These are phyloP conservation scores for Amazona finschi DNA, from an alignment of 2,797 vertebrate species.

Conservation along the genomic window DNA sequence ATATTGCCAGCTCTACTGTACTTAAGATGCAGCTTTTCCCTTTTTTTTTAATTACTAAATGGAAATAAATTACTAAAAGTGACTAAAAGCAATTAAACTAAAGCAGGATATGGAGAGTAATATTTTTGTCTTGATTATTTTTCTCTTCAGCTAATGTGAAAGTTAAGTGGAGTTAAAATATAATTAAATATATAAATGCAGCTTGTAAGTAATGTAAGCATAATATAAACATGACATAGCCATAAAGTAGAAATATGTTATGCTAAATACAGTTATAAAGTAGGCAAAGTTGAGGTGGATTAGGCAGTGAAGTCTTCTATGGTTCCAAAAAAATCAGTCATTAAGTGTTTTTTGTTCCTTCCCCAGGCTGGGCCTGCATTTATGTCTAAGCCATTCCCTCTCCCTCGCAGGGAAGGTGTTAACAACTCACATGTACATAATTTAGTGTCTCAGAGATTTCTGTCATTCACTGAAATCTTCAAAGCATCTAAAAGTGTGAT, in stretches of 20 bases:
- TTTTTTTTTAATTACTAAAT: not conserved
- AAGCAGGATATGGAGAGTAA: not conserved
- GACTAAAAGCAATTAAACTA: not conserved
- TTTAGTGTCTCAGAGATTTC: not conserved
- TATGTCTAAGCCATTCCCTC: not conserved
- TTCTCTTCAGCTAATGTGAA: not conserved
- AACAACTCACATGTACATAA: rapidly evolving
- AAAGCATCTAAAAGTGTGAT: not conserved
- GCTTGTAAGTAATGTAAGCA: not conserved
- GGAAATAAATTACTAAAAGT: not conserved
- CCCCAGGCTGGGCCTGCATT: not conserved
- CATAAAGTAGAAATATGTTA: not conserved
- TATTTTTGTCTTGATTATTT: not conserved
- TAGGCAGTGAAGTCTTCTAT: not conserved
- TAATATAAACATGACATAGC: not conserved
- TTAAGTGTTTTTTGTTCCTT: not conserved
- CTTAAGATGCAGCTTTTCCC: not conserved
- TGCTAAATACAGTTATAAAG: not conserved
- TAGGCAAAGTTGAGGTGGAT: not conserved
- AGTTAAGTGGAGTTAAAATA: not conserved
- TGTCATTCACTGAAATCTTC: not conserved
- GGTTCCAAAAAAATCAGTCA: not conserved
- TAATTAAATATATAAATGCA: not conserved
- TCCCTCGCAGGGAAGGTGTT: not conserved
- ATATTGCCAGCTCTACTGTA: not conserved